Evolutionary conservation across 2,113 vertebrate genomes (phyloP).

Genomic region (Pontoporia blainvillei): DNA sequence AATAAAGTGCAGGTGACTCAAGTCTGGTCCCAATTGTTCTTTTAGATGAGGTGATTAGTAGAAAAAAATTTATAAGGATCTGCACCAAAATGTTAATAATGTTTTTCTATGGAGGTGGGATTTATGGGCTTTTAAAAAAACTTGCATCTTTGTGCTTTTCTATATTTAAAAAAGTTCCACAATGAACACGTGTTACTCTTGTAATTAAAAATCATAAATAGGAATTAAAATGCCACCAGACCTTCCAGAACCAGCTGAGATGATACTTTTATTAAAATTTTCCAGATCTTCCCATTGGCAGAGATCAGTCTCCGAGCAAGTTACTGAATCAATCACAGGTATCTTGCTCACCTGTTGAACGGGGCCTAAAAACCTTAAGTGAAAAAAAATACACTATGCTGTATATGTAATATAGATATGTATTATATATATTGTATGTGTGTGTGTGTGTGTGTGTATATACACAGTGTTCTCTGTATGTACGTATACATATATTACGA

Average conservation of each 20-base stretch:
- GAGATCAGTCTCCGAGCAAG: neutral
- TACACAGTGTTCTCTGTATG: no score
- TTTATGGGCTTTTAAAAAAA: neutral
- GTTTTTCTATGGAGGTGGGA: neutral
- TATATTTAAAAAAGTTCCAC: neutral
- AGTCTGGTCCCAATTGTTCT: neutral
- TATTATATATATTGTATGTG: neutral
- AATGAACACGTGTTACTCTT: neutral
- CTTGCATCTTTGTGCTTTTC: neutral
- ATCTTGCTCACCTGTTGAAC: neutral
- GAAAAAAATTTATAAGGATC: neutral
- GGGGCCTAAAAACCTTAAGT: neutral
- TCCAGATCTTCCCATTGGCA: neutral
- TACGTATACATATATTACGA: no score
- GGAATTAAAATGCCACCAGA: conserved; percentile 19
- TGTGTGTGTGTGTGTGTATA: neutral
- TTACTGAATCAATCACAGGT: neutral
- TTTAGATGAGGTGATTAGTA: neutral
- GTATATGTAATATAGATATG: neutral
- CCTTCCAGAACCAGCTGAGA: neutral
- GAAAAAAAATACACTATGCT: neutral
- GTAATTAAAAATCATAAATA: neutral
- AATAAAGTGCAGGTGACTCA: neutral
- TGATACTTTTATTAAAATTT: conserved; percentile 21
- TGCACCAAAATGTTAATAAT: neutral